Evolutionary conservation across 1,140 invertebrate genomes (phyloP).

Genomic region (Phymorhynchus buccinoides): DNA sequence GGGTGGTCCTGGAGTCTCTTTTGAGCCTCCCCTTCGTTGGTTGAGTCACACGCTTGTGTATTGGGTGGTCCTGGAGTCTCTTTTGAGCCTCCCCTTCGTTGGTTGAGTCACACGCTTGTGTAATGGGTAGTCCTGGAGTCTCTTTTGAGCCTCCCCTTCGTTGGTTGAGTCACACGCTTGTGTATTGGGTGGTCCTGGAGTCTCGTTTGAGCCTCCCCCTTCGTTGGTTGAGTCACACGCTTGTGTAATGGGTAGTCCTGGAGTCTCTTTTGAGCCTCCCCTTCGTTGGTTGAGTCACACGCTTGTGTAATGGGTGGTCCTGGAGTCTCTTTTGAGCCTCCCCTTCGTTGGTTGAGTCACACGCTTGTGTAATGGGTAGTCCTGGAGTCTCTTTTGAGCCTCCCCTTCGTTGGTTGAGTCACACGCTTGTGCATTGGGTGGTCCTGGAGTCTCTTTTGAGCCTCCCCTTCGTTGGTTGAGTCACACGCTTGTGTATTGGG

Average conservation of each 20-base stretch:
- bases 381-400: too few species aligned
- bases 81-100: slow-evolving; percentile 1
- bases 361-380: too few species aligned
- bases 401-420: not conserved
- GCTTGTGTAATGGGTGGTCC: too few species aligned
- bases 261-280: too few species aligned
- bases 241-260: not conserved
- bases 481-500: not conserved
- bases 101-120: not conserved
- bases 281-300: too few species aligned
- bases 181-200: not conserved
- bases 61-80: too few species aligned
- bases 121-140: not conserved
- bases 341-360: too few species aligned
- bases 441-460: too few species aligned
- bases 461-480: not conserved
- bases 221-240: not conserved
- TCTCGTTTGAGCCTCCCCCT: not conserved
- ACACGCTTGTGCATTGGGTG: not conserved
- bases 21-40: too few species aligned
- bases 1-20: too few species aligned
- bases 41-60: too few species aligned
- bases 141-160: not conserved
- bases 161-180: not conserved
- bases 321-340: too few species aligned